Base-by-base conservation (phyloP, 2,113 vertebrate genomes). In the Caloenas nicobarica region DNA sequence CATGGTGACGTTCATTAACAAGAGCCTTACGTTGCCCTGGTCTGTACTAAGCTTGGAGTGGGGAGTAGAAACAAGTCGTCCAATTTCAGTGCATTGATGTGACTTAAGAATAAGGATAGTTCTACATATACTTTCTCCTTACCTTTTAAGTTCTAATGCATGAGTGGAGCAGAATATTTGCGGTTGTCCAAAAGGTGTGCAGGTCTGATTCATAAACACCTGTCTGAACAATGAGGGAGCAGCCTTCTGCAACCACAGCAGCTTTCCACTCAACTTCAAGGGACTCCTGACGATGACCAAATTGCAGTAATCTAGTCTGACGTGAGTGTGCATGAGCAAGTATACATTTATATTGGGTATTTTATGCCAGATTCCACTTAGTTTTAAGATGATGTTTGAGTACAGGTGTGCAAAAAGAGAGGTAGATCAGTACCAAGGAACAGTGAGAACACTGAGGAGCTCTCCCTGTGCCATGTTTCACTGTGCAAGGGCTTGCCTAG, bases 201-300 rank as follows among this genome's bases (percentile, higher is more conserved):
- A 65, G 48, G 65, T 56, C 80, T 93, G 83, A 93, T 76, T 93
- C 91, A 93, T 40, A 25, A 23, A 44, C 25, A 24, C 88, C 44
- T 88, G 53, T 76, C 82, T 81, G 82, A 90, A 78, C 34, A 79
- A 8, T 7, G 19, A 53, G 15, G 44, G 38, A 91, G 40, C 61
- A 79, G 69, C 22, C 57, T 91, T 90, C 66, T 94, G 88, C 83
- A 93, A 33, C 36, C 48, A 54, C 76, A 94, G 81, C 69, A 91
- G 38, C 46, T 96, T 95, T 69, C 48, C 8, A 78, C 31, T 4
- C 40, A 57, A 6, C 61, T 81, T 84, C 64, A 86, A 81, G 76
- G 40, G 28, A 90, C 16, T 7, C 22, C 24, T 25, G 50, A 21
- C 0, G 5, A 74, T 68, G 68, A 71, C 61, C 77, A 74, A 36